Conservation (phyloP, 2,888 invertebrate species). For the Lapara coniferarum region DNA sequence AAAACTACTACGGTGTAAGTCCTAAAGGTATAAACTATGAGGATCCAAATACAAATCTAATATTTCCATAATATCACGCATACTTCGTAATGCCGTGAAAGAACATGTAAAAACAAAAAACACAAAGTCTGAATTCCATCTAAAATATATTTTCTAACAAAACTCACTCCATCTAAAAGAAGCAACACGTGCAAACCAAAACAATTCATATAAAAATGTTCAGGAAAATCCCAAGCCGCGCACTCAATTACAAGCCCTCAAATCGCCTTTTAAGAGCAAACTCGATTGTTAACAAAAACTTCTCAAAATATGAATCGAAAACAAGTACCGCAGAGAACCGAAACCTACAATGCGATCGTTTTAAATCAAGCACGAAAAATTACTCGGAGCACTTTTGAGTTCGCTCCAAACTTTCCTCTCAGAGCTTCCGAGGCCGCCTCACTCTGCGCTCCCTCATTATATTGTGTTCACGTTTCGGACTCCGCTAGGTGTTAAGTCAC, state of each 20-base stretch:
- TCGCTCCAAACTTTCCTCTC: slow-evolving; percentile 71
- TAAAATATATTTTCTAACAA: too few relatives aligned
- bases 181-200: not conserved
- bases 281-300: slow-evolving; percentile 24
- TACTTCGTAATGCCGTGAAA: too few relatives aligned
- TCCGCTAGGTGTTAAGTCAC: slow-evolving; percentile 14
- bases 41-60: too few relatives aligned
- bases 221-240: slow-evolving; percentile 2
- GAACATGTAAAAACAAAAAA: too few relatives aligned
- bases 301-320: slow-evolving; percentile 35
- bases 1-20: too few relatives aligned
- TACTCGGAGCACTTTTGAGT: slow-evolving; percentile 75
- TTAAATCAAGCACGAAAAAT: slow-evolving; percentile 78
- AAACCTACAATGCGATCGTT: slow-evolving; percentile 68
- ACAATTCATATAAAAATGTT: not conserved
- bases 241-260: slow-evolving; percentile 10
- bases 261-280: slow-evolving; percentile 23
- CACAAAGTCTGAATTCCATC: too few relatives aligned
- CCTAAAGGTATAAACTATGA: too few relatives aligned
- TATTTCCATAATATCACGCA: too few relatives aligned
- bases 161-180: not conserved
- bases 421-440: slow-evolving; percentile 48
- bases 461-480: slow-evolving; percentile 76
- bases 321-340: slow-evolving; percentile 53
- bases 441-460: slow-evolving; percentile 66